phyloP scores from a whole-genome alignment of 2,113 vertebrate species.

The Pituophis catenifer region DNA sequence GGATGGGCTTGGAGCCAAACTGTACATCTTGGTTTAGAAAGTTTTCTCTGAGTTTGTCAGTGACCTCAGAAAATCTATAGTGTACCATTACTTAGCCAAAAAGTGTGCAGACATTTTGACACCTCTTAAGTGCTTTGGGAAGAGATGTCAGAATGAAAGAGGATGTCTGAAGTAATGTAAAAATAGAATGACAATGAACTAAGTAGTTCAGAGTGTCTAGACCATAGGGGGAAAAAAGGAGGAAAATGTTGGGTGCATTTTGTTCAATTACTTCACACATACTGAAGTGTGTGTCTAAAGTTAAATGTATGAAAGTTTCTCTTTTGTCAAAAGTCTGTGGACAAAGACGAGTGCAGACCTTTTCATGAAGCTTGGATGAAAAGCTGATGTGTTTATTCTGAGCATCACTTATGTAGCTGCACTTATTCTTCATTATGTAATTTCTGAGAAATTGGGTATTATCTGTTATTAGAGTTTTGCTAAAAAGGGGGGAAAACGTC shows the following conservation, averaged over 20 bases:
- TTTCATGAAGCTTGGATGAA: conserved; percentile 21
- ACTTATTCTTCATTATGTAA: conserved; percentile 36
- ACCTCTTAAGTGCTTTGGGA: neutral
- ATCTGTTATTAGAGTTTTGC: neutral
- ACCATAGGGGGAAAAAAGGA: neutral
- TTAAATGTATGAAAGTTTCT: neutral
- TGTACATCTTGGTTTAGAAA: conserved; percentile 6
- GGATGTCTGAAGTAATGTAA: neutral
- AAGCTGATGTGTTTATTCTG: conserved; percentile 35
- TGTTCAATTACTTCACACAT: neutral
- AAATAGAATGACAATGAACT: neutral
- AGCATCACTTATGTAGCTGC: neutral
- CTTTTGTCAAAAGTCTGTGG: conserved; percentile 14
- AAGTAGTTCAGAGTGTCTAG: neutral
- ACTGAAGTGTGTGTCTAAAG: neutral
- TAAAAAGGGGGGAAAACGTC: neutral
- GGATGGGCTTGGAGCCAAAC: neutral
- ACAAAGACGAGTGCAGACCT: neutral
- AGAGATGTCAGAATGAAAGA: neutral
- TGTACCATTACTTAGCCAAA: neutral
- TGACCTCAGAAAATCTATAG: neutral
- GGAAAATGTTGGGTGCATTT: neutral
- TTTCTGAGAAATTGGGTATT: conserved; percentile 42
- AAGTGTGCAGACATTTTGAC: conserved; percentile 4
- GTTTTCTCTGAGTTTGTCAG: conserved; percentile 21